Percentiles rank a stretch among this genome's conserved stretches.
Evolutionary conservation across 2,888 invertebrate genomes (phyloP).

Genomic region (Rotaria macrura): DNA sequence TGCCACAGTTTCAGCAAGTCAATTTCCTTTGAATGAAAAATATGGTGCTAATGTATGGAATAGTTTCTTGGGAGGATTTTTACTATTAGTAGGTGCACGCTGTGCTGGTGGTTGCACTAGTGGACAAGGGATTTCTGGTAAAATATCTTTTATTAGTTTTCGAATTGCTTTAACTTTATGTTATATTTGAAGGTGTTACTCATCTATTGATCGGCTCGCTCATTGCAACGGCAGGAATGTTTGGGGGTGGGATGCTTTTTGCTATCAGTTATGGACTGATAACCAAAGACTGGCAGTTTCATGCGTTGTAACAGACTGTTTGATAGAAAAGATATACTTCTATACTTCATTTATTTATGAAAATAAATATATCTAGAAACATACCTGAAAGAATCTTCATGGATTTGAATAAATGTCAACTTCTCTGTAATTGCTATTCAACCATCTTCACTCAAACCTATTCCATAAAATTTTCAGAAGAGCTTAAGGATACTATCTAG

Average conservation of each 20-base stretch:
- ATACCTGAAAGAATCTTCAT: too few species aligned
- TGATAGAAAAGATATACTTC: background rate
- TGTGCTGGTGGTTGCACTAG: slow-evolving; percentile 36
- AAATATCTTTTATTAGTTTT: background rate
- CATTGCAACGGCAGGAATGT: background rate
- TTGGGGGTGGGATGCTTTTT: background rate
- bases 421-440: too few species aligned
- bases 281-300: background rate
- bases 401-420: too few species aligned
- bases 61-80: slow-evolving; percentile 35
- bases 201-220: background rate
- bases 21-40: background rate
- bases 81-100: slow-evolving; percentile 35
- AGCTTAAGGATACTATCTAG: too few species aligned
- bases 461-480: too few species aligned
- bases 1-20: background rate
- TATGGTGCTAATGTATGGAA: slow-evolving; percentile 31
- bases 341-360: background rate
- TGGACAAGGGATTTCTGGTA: slow-evolving; percentile 10
- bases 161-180: too few species aligned
- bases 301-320: background rate
- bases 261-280: background rate
- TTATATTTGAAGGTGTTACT: background rate
- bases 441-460: too few species aligned
- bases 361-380: too few species aligned